These are phyloP conservation scores for Falco punctatus DNA, from an alignment of 2,113 vertebrate species.

Conservation along the genomic window DNA sequence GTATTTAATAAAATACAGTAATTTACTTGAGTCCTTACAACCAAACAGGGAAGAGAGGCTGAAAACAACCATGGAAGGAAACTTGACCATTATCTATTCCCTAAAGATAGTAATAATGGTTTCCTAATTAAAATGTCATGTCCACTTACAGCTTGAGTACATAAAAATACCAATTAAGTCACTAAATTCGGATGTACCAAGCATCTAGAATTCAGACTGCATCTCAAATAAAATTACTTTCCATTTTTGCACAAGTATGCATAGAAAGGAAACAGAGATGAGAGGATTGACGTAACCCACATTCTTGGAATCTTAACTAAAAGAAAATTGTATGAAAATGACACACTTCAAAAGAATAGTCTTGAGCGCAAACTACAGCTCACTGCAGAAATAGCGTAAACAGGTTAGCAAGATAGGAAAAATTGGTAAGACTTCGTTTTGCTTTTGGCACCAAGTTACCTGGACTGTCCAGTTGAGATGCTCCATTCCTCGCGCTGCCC, in stretches of 20 bases:
- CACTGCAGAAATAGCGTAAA: background rate
- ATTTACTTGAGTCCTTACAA: background rate
- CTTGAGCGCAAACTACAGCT: background rate
- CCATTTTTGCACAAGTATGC: background rate
- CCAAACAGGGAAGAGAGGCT: background rate
- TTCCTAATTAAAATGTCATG: background rate
- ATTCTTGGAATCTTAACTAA: background rate
- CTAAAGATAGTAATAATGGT: background rate
- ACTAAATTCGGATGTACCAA: background rate
- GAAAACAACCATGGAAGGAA: background rate
- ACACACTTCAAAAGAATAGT: background rate
- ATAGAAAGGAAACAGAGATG: background rate
- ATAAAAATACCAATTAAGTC: background rate
- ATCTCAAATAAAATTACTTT: background rate
- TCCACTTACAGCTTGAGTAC: background rate
- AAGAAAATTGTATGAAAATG: background rate
- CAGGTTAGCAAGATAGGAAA: background rate
- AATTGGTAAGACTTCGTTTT: background rate
- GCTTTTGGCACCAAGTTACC: conserved; percentile 73
- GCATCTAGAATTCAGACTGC: background rate
- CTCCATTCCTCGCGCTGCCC: conserved; percentile 93
- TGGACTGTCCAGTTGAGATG: conserved; percentile 89
- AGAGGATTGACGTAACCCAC: background rate
- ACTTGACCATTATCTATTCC: background rate
- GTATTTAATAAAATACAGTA: background rate